Conservation (phyloP, 2,888 invertebrate species). For the Synanthedon myopaeformis region DNA sequence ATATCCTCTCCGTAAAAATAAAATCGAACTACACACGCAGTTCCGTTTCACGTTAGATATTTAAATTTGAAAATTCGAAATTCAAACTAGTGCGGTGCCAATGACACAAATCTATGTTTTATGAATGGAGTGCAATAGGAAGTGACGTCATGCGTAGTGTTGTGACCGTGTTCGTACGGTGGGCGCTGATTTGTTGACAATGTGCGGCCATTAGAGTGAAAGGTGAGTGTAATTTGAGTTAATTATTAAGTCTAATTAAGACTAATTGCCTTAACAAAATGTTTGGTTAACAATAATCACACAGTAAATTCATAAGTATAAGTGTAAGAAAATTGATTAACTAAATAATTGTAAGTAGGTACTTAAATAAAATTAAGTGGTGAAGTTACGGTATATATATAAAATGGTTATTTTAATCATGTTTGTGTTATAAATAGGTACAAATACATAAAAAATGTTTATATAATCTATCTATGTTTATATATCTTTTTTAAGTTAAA, state of each 20-base stretch:
- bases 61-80: constrained; percentile 13
- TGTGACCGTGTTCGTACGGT: constrained; percentile 37
- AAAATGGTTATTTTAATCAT: too few relatives aligned
- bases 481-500: too few relatives aligned
- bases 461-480: too few relatives aligned
- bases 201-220: constrained; percentile 62
- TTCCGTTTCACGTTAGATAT: constrained; percentile 19
- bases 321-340: too few relatives aligned
- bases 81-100: constrained; percentile 26
- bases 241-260: constrained; percentile 20
- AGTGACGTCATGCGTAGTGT: constrained; percentile 68
- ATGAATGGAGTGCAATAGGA: constrained; percentile 62
- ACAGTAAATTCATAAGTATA: too few relatives aligned
- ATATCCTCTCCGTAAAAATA: not conserved
- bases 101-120: constrained; percentile 28
- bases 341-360: too few relatives aligned
- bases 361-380: too few relatives aligned
- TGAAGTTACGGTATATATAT: too few relatives aligned
- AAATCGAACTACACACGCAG: constrained; percentile 7
- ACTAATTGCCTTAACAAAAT: too few relatives aligned
- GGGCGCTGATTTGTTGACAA: constrained; percentile 57
- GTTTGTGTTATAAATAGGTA: too few relatives aligned
- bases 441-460: too few relatives aligned
- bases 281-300: too few relatives aligned
- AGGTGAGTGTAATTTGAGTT: constrained; percentile 49